Evolutionary conservation across 2,888 invertebrate genomes (phyloP), one percentile per base, ranked within the genome.

Genomic region (Lomographa bimaculata): DNA sequence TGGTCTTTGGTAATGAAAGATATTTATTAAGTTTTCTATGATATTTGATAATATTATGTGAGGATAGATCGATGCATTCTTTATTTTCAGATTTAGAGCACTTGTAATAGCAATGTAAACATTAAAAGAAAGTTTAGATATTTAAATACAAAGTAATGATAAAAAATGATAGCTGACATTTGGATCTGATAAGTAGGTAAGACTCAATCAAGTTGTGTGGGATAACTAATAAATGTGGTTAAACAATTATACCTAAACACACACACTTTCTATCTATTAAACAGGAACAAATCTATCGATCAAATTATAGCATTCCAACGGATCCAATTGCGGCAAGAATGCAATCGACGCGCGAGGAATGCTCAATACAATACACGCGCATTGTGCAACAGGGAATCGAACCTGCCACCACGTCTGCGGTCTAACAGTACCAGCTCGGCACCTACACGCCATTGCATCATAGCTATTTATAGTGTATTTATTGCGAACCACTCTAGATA

Each of bases 381-480:
- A 62, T 71, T 72, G 66, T 70, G 72, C 61, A 71, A 71, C 46
- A 55, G 64, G 65, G 73, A 71, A 69, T 72, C 62, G 56, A 73
- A 74, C 60, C 57, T 57, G 58, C 66, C 63, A 66, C 66, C 58
- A 54, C 26, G 43, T 42, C 63, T 74, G 72, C 62, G 74, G 78
- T 74, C 61, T 64, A 68, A 70, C 67, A 60, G 71, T 71, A 63
- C 57, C 30, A 35, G 33, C 40, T 2, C 29, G 14, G 17, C 33
- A 46, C 38, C 43, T 30, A 41, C 50, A 27, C 36, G 44, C 27
- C 46, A 42, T 64, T 64, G 57, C 63, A 63, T 64, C 60, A 66
- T 46, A 46, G 34, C 48, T 60, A 57, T 66, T 57, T 50, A 58
- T 57, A 63, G 43, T 43, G 28, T 40, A 50, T 49, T 50, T 55